phyloP scores from a whole-genome alignment of 2,888 invertebrate species.

The Acleris emargana region DNA sequence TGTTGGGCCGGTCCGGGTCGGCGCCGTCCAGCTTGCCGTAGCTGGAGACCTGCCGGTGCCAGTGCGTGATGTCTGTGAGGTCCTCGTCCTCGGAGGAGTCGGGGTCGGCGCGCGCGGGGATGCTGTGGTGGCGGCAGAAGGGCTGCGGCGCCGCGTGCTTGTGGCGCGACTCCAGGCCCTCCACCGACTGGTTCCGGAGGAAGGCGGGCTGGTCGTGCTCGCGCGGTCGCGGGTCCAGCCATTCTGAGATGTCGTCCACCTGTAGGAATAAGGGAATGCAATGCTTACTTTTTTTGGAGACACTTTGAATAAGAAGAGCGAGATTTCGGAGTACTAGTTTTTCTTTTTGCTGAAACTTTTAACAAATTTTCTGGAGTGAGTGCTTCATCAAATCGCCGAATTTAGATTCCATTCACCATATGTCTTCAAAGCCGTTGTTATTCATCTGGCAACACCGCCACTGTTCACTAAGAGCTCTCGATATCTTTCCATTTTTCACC shows the following conservation, averaged over 20 bases:
- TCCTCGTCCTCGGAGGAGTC: conserved; percentile 42
- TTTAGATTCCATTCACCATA: no score
- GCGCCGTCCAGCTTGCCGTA: conserved; percentile 49
- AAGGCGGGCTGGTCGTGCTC: conserved; percentile 55
- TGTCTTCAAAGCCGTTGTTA: no score
- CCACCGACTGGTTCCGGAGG: conserved; percentile 75
- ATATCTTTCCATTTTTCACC: no score
- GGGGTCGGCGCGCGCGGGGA: conserved; percentile 49
- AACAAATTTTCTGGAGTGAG: no score
- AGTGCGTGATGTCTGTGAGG: conserved; percentile 44
- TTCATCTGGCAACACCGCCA: no score
- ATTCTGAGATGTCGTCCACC: conserved; percentile 77
- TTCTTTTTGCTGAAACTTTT: no score
- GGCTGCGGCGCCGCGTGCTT: conserved; percentile 53
- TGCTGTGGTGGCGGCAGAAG: conserved; percentile 65
- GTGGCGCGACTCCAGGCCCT: conserved; percentile 63
- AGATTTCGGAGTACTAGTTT: no score
- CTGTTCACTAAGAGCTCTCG: no score
- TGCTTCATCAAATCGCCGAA: no score
- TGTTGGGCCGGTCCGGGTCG: conserved; percentile 53
- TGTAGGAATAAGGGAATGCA: conserved; percentile 36
- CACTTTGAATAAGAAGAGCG: no score
- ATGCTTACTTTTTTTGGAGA: no score
- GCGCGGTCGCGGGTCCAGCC: conserved; percentile 61
- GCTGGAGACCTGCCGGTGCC: conserved; percentile 51